Evolutionary conservation across 1,140 invertebrate genomes (phyloP).

Genomic region (Asobara japonica): DNA sequence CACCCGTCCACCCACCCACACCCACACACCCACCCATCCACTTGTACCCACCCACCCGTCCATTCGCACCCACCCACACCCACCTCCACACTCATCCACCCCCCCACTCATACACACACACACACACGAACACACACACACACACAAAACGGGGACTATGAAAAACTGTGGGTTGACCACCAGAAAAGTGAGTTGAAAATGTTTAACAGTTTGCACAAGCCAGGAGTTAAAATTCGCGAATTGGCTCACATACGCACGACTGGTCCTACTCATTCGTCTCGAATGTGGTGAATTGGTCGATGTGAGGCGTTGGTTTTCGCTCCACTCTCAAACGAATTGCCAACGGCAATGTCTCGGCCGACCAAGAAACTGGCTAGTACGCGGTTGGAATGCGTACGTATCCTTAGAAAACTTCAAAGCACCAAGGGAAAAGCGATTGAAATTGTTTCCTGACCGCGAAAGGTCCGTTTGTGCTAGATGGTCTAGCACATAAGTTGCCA

Average conservation of each 20-base stretch:
- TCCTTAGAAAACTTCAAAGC: conserved; percentile 58
- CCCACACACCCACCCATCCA: no score
- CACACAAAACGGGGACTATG: no score
- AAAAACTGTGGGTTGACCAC: no score
- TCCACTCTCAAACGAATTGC: conserved; percentile 2
- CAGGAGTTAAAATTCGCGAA: no score
- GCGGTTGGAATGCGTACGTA: conserved; percentile 49
- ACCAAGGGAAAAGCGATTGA: conserved; percentile 52
- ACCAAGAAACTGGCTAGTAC: not conserved
- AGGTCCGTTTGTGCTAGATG: conserved; percentile 1
- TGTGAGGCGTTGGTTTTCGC: not conserved
- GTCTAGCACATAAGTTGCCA: conserved; percentile 1
- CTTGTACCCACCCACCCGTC: no score
- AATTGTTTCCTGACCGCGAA: conserved; percentile 55
- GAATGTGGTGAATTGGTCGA: not conserved
- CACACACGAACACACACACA: no score
- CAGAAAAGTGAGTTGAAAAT: no score
- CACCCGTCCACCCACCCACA: no score
- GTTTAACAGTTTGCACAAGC: no score
- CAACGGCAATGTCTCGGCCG: conserved; percentile 6
- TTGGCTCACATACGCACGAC: not conserved
- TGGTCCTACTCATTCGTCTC: not conserved
- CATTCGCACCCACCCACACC: no score
- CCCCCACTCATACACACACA: no score
- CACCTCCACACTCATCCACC: no score